These are phyloP conservation scores for Pantherophis guttatus DNA, from an alignment of 2,113 vertebrate species.

Conservation along the genomic window DNA sequence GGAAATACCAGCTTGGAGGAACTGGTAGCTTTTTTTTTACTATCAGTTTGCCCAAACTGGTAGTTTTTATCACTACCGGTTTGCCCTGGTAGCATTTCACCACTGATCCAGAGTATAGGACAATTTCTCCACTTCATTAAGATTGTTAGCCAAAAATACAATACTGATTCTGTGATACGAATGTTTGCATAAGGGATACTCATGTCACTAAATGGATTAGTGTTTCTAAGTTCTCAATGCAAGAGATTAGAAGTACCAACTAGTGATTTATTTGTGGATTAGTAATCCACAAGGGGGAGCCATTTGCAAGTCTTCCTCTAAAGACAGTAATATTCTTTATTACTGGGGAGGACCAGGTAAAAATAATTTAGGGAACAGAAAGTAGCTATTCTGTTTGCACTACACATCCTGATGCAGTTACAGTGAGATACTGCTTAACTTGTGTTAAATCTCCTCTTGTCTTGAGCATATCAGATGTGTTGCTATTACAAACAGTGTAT, in stretches of 20 bases:
- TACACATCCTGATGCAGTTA: neutral
- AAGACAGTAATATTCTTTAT: neutral
- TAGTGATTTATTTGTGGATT: too few relatives aligned
- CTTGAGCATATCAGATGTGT: neutral
- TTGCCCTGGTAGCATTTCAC: too few relatives aligned
- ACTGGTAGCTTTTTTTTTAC: too few relatives aligned
- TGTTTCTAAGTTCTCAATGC: neutral
- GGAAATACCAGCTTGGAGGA: too few relatives aligned
- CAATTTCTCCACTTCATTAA: conserved; percentile 6
- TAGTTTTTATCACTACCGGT: too few relatives aligned
- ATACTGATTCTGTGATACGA: neutral
- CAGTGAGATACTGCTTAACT: neutral
- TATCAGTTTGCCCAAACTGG: too few relatives aligned
- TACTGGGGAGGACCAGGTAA: neutral
- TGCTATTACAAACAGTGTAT: neutral
- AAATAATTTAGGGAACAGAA: neutral
- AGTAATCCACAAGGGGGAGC: conserved; percentile 20
- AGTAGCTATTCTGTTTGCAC: neutral
- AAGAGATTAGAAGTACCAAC: neutral
- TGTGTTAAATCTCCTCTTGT: neutral
- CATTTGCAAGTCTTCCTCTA: conserved; percentile 11
- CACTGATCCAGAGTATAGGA: neutral
- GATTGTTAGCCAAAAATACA: neutral
- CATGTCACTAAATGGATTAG: too few relatives aligned
- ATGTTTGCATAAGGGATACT: neutral